Conservation (phyloP, 1,140 invertebrate genomes). For the Neodiprion lecontei region DNA sequence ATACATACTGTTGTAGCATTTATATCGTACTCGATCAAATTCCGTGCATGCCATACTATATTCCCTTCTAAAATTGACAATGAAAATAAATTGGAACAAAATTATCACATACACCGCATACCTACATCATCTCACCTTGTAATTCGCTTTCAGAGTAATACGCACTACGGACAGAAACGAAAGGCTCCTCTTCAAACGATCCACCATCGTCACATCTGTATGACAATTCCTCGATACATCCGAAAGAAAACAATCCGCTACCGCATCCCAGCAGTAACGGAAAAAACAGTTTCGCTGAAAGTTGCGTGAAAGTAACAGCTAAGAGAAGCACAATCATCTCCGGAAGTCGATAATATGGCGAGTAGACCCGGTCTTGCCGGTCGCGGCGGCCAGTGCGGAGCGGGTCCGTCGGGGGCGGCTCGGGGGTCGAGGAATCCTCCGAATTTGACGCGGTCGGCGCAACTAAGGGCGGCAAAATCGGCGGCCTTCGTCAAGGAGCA, state of each 20-base stretch:
- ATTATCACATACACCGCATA: too few species aligned
- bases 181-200: too few species aligned
- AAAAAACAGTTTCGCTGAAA: too few species aligned
- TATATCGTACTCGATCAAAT: not conserved
- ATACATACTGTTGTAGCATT: not conserved
- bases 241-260: too few species aligned
- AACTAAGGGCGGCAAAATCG: conserved; percentile 33
- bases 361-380: not conserved
- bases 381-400: not conserved
- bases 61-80: not conserved
- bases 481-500: conserved; percentile 27
- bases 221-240: too few species aligned
- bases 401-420: conserved; percentile 7
- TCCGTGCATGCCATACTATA: conserved; percentile 10
- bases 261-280: too few species aligned
- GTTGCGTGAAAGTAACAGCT: too few species aligned
- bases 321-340: too few species aligned
- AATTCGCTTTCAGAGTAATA: too few species aligned
- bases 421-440: not conserved
- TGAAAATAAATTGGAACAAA: conserved; percentile 7
- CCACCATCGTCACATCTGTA: too few species aligned
- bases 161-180: too few species aligned
- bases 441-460: conserved; percentile 32
- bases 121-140: too few species aligned
- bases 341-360: not conserved